Base-by-base conservation (phyloP, 2,113 vertebrate species). In the Antennarius striatus region DNA sequence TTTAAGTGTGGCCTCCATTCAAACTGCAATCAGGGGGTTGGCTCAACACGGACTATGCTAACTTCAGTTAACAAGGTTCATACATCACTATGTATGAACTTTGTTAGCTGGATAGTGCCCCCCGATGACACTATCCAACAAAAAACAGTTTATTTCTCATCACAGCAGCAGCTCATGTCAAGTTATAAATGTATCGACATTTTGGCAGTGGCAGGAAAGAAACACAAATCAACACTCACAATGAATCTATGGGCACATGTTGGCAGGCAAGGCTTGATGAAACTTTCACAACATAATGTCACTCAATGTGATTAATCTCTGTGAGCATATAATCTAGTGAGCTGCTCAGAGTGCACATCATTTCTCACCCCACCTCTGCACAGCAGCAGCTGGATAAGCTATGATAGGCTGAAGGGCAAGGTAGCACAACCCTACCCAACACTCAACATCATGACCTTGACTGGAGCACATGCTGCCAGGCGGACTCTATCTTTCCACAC, bases 271-370 rank as follows among this genome's bases (percentile, higher is more conserved):
- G 54, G 17, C 17, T 8, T 55, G 47, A 56, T 58, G 40, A 75
- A 66, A 64, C 54, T 78, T 79, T 75, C 67, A 73, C n/a, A 60
- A 28, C 32, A 17, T 55, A 57, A 72, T 76, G 69, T 75, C 68
- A 73, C 30, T 70, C 36, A 28, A 59, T 86, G 75, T 84, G 84
- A 91, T 89, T 89, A 89, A 89, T 89, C 82, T 86, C 66, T 61
- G 54, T 46, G 6, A 73, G 75, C 72, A 73, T 65, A 76, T 88
- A 90, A 91, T 86, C 89, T 74, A 76, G 71, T 64, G 63, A 30
- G 65, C 63, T 73, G 63, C 53, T 71, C 76, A 45, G 64, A 59
- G 68, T 57, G 67, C 30, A 4, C 71, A 56, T 52, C 43, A 7
- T 66, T n/a, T 60, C 56, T 48, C 49, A 48, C 47, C 50, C 72